A percentile compares a stretch with the other conserved stretches of the same genome.
Evolutionary conservation across 1,140 invertebrate genomes (phyloP).

Genomic region (Drosophila pseudoobscura): DNA sequence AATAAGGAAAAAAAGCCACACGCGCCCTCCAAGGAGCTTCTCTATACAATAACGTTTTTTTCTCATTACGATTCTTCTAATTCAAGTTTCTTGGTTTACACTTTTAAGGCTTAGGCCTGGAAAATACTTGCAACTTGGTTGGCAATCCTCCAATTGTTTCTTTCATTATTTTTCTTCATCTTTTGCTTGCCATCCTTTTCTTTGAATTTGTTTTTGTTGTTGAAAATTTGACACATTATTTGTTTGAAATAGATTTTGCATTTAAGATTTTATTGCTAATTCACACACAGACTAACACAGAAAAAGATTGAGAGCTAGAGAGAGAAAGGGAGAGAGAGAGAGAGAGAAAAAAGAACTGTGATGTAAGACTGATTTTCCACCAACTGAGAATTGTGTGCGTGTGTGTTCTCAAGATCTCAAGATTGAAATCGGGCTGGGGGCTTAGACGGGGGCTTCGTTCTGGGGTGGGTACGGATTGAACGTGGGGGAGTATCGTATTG

Average conservation of each 20-base stretch:
- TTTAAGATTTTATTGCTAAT: constrained; percentile 36
- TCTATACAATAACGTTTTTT: constrained; percentile 41
- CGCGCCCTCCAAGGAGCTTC: constrained; percentile 3
- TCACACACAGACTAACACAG: constrained; percentile 33
- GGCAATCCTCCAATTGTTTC: constrained; percentile 41
- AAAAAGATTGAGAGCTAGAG: constrained; percentile 6
- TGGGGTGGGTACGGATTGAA: constrained; percentile 24
- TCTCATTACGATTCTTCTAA: constrained; percentile 27
- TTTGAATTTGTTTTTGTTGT: constrained; percentile 13
- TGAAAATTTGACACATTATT: constrained; percentile 66
- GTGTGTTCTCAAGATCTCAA: neutral
- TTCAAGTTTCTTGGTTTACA: constrained; percentile 29
- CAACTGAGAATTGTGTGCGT: constrained; percentile 1
- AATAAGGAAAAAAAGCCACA: constrained; percentile 54
- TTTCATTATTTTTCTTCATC: neutral
- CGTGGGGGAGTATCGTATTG: constrained; percentile 2
- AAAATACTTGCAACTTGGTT: constrained; percentile 50
- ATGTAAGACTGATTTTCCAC: neutral
- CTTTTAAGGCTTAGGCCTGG: constrained; percentile 41
- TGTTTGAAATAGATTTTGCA: constrained; percentile 36
- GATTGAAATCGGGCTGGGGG: too few species aligned
- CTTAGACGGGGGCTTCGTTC: constrained; percentile 1
- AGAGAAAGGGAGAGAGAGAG: constrained; percentile 11
- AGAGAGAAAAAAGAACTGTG: constrained; percentile 1
- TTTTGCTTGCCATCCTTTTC: constrained; percentile 30